Base-by-base conservation (phyloP, 2,113 vertebrate species). In the Symphodus melops region DNA sequence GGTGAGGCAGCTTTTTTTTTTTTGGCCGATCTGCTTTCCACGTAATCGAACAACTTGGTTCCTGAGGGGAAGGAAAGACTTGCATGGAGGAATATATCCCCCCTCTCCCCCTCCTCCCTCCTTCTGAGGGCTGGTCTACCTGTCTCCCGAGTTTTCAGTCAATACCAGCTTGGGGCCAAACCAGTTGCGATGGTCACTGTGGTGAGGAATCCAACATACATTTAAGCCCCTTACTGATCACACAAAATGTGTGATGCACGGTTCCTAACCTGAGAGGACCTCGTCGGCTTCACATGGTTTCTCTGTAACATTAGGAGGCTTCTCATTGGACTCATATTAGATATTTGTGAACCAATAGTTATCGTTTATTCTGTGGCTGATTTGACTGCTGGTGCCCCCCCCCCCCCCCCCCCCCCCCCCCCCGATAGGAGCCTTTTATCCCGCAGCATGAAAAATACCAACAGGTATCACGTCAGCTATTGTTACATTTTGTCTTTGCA, bases 381-480 rank as follows among this genome's bases (percentile, higher is more conserved):
- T 65, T 12, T 67, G 53, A 12, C 36, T 36, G 17, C 53, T 37
- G 20, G 49, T 44, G 10, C 57, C 17, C 13, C 42, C 3, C 52
- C 14, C 17, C 13, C 42, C 3, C 52, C 14, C 57, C 17, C 13
- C 42, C 3, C 52, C 14, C 57, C 17, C 13, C 42, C 3, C 52
- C 14, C 2, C 0, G 4, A 52, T 17, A 25, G 14, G 8, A 20
- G 48, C 37, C 41, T 21, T 59, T 53, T 7, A 58, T 66, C 60
- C 48, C 64, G 75, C 48, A 53, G 70, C 61, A n/a, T 20, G 63
- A 53, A 55, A 55, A 48, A 41, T 37, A 65, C 70, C 85, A 75
- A 81, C 85, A 75, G 77, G 85, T 86, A 75, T 67, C 68, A 44
- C 36, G 61, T 61, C 52, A 66, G 59, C 14, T 72, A 4, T 68